Evolutionary conservation across 2,113 vertebrate species (phyloP).

Genomic region (Carassius auratus): DNA sequence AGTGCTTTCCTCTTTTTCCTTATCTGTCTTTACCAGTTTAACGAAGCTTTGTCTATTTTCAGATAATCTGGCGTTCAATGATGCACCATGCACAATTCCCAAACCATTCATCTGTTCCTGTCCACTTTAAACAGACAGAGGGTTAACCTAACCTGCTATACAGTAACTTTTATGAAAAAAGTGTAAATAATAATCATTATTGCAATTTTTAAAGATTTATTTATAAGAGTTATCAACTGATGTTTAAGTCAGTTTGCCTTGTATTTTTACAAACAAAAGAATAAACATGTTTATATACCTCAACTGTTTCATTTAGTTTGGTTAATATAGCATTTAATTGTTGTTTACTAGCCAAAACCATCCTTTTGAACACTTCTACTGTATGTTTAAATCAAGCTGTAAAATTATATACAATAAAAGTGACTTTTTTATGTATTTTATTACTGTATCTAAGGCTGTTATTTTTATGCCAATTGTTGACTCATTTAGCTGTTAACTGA

Average conservation of each 20-base stretch:
- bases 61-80: conserved; percentile 67
- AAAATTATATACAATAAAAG: background rate
- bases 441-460: background rate
- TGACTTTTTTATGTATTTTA: background rate
- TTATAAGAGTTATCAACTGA: background rate
- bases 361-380: background rate
- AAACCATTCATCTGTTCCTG: conserved; percentile 68
- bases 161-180: background rate
- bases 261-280: background rate
- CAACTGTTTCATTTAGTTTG: background rate
- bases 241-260: background rate
- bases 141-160: background rate
- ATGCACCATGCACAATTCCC: conserved; percentile 62
- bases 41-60: conserved; percentile 26
- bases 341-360: background rate
- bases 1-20: background rate
- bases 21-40: background rate
- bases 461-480: conserved; percentile 1
- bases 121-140: conserved; percentile 27
- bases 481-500: conserved; percentile 18
- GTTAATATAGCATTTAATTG: background rate
- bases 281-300: background rate
- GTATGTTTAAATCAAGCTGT: background rate
- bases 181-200: background rate
- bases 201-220: background rate